Base-by-base conservation (phyloP, 2,113 vertebrate species). In the Gambusia affinis region DNA sequence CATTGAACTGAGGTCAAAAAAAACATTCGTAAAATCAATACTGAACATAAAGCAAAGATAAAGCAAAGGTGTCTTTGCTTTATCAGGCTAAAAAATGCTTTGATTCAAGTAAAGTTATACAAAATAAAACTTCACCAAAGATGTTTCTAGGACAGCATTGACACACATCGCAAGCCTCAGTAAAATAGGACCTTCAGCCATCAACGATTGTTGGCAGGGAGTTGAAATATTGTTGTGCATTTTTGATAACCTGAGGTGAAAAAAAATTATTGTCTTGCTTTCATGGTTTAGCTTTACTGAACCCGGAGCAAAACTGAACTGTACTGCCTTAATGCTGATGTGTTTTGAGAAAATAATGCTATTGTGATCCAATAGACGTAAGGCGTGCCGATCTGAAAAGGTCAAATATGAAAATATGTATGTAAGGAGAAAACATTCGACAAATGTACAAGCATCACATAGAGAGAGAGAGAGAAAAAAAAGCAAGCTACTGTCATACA, bases 371-470 rank as follows among this genome's bases (percentile, higher is more conserved):
- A 60, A 31, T 60, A 65, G 64, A 67, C 70, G 75, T 37, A 22
- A 82, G 73, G 75, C 64, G 75, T 77, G 67, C 71, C 47, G 54
- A 76, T 29, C 63, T 44, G 66, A 14, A 42, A 24, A n/a, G 63
- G 22, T 3, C 37, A 70, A 78, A 88, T 64, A 80, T 66, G 22
- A 79, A 81, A 86, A 81, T 63, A n/a, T 70, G 87, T 76, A 85
- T 78, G 86, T 70, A 84, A 67, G 72, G 51, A 79, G 65, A 75
- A 75, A 39, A 39, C 51, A 91, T 90, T 91, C 85, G 89, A 92
- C 89, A 93, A 91, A 93, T 91, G 85, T 91, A 93, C 92, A 93
- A 90, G 80, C 84, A 71, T 85, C 67, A 84, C 86, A 83, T 84
- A 81, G 85, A 29, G 2, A n/a, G 78, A 57, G 86, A 31, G 2